Base-by-base conservation (phyloP, 2,797 vertebrate genomes). In the Leuciscus waleckii region DNA sequence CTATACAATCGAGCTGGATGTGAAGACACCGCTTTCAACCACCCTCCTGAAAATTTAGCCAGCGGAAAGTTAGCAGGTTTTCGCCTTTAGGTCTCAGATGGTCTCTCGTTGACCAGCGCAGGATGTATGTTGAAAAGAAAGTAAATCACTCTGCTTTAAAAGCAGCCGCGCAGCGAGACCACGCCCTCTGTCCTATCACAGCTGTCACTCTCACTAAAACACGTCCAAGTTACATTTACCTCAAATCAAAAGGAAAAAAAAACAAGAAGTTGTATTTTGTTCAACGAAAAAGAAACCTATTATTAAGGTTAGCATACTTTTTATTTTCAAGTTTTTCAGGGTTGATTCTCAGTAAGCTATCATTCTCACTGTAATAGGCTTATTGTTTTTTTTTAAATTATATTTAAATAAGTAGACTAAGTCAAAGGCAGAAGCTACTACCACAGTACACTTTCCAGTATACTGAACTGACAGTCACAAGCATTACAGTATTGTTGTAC, bases 71-170 rank as follows among this genome's bases (percentile, higher is more conserved):
- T 43, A 7, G n/a, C 19, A 14, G 19, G 35, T n/a, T 23, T 3
- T 67, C 19, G 79, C 43, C 37, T 51, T 54, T 17, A 26, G 41
- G 23, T 58, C 73, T 79, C 76, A 39, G 77, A 32, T 65, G 76
- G 43, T 80, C 56, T 80, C 32, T 80, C 32, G 23, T n/a, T 65
- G 67, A 26, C 58, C 23, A 67, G 69, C 1, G 41, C 56, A 80
- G 77, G 51, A 65, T 74, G 56, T 70, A 37, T 80, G 77, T 74
- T 74, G 77, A 85, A 73, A 63, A 76, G 71, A 83, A 69, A 80
- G 77, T 81, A 49, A 73, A 80, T 85, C 69, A 73, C 56, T 56
- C 68, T 29, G 84, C 84, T 85, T 80, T 85, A 85, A 85, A 85
- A 74, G 84, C 69, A 39, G 43, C 69, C 77, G 77, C 77, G 56